phyloP scores from a whole-genome alignment of 2,797 vertebrate genomes.

The Eidolon dupreanum region DNA sequence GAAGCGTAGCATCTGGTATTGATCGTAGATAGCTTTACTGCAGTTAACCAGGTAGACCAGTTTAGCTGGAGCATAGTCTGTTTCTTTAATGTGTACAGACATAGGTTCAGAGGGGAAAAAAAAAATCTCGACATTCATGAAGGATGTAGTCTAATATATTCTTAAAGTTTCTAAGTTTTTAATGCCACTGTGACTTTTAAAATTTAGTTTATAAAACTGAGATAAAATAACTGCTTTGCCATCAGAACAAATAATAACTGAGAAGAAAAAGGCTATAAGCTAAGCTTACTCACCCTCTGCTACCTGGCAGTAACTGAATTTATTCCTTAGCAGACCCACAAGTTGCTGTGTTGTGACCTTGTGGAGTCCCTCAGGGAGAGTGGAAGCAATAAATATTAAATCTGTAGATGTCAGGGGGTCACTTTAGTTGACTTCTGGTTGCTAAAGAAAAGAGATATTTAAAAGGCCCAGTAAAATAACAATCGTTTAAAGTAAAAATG shows the following conservation, averaged over 20 bases:
- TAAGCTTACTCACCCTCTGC: background rate
- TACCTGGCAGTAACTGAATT: background rate
- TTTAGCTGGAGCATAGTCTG: background rate
- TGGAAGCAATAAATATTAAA: constrained; percentile 2
- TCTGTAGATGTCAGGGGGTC: background rate
- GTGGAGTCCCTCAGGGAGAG: background rate
- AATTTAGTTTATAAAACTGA: constrained; percentile 39
- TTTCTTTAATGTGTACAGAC: background rate
- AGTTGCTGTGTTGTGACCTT: background rate
- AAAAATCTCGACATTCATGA: background rate
- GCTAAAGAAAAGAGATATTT: constrained; percentile 23
- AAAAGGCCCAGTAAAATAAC: background rate
- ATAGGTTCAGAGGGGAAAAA: background rate
- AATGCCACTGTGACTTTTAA: background rate
- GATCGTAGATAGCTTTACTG: background rate
- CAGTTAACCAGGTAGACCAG: background rate
- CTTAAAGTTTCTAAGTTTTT: background rate
- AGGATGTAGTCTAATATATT: background rate
- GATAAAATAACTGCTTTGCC: constrained; percentile 21
- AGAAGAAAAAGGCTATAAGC: background rate
- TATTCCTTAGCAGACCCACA: background rate
- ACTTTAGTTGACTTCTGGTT: constrained; percentile 1
- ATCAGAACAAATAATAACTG: background rate
- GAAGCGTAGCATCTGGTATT: background rate
- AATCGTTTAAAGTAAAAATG: constrained; percentile 53